A percentile compares a stretch with the other conserved stretches of the same genome.
These are phyloP conservation scores for Fopius arisanus DNA, from an alignment of 1,140 invertebrate genomes.

Conservation along the genomic window DNA sequence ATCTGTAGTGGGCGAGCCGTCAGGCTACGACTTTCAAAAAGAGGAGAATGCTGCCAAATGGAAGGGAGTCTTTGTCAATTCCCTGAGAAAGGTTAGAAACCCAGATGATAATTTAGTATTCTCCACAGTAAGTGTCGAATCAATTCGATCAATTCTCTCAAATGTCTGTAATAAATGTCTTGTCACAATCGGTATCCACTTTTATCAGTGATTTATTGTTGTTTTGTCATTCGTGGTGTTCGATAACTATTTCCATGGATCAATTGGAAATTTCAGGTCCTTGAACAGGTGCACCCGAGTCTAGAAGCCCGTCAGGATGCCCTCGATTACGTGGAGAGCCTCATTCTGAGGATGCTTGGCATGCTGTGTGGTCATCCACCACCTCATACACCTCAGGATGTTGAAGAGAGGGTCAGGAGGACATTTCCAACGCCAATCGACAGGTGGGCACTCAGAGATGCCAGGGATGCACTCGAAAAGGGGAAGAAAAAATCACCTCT, in stretches of 20 bases:
- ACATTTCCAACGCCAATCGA: constrained; percentile 94
- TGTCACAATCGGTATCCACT: no score
- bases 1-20: constrained; percentile 67
- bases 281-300: constrained; percentile 76
- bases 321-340: constrained; percentile 89
- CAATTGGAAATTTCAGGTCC: no score
- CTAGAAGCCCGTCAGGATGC: constrained; percentile 89
- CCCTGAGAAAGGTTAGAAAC: constrained; percentile 74
- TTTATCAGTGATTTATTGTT: background rate
- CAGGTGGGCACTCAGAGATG: constrained; percentile 90
- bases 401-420: constrained; percentile 89
- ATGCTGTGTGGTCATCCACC: constrained; percentile 88
- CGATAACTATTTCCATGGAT: background rate
- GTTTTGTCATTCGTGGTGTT: background rate
- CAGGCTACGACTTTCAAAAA: constrained; percentile 86
- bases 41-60: constrained; percentile 88
- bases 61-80: constrained; percentile 86
- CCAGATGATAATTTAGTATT: background rate
- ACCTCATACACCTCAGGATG: constrained; percentile 83
- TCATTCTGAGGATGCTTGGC: constrained; percentile 86
- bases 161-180: background rate
- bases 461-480: constrained; percentile 82
- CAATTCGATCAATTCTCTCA: background rate
- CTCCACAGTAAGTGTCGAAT: background rate
- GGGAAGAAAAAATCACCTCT: constrained; percentile 84